phyloP scores from a whole-genome alignment of 2,888 invertebrate species.

The Sesia bembeciformis region DNA sequence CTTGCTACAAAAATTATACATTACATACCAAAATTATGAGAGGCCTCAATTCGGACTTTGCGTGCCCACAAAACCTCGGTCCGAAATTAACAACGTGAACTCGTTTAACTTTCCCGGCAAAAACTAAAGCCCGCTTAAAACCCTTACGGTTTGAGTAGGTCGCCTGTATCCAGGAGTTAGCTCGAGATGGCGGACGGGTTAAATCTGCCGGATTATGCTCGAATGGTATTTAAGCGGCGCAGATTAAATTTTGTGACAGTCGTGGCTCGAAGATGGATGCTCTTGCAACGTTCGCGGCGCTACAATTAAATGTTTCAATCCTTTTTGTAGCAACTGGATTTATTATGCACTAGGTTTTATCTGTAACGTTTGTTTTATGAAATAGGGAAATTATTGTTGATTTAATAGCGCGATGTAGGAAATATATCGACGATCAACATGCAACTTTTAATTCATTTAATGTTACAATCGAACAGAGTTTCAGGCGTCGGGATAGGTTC shows the following conservation, averaged over 20 bases:
- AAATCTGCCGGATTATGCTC: conserved; percentile 8
- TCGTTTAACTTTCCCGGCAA: neutral
- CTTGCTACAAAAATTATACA: too few relatives aligned
- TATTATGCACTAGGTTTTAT: too few relatives aligned
- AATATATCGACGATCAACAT: too few relatives aligned
- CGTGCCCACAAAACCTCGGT: neutral
- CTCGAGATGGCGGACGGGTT: neutral
- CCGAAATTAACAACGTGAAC: neutral
- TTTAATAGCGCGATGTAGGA: too few relatives aligned
- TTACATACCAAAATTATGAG: neutral
- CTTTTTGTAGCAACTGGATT: neutral
- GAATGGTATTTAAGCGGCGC: conserved; percentile 6
- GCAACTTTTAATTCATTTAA: too few relatives aligned
- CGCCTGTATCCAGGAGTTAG: neutral
- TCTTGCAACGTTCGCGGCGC: neutral
- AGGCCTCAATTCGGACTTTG: neutral
- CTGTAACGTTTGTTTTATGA: too few relatives aligned
- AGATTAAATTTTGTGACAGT: conserved; percentile 4
- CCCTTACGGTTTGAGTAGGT: neutral
- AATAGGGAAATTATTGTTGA: too few relatives aligned
- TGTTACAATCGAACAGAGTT: too few relatives aligned
- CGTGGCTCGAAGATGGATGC: conserved; percentile 2
- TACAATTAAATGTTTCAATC: neutral
- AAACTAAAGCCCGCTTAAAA: neutral
- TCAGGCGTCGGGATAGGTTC: too few relatives aligned